phyloP scores from a whole-genome alignment of 53 echinoderm and acorn worm genomes.

The Arbacia lixula region DNA sequence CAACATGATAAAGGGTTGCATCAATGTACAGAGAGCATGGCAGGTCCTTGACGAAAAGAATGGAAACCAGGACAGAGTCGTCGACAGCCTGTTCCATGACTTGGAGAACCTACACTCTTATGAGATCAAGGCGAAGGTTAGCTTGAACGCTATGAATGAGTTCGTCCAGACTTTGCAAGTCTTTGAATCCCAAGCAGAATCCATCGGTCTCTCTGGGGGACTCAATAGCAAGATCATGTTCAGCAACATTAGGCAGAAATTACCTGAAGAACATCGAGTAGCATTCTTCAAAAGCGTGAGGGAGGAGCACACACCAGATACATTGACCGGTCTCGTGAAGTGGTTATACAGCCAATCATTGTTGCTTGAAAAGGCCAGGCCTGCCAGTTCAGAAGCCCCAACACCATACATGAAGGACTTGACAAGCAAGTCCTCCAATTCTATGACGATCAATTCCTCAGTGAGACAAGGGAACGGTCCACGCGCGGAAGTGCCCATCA shows the following conservation, averaged over 20 bases:
- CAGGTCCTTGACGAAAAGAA: slow-evolving; percentile 75
- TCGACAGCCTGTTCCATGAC: slow-evolving; percentile 77
- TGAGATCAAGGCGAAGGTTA: slow-evolving; percentile 67
- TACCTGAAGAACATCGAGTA: slow-evolving; percentile 88
- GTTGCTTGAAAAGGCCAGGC: slow-evolving; percentile 70
- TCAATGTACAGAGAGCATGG: slow-evolving; percentile 68
- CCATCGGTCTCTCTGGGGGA: slow-evolving; percentile 76
- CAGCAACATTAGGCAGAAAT: slow-evolving; percentile 74
- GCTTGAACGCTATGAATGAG: slow-evolving; percentile 66
- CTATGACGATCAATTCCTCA: slow-evolving; percentile 37
- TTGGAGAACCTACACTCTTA: slow-evolving; percentile 70
- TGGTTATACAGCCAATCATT: slow-evolving; percentile 80
- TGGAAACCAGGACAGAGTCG: slow-evolving; percentile 70
- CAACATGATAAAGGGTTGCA: slow-evolving; percentile 74
- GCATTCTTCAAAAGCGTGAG: slow-evolving; percentile 81
- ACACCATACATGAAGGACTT: background rate
- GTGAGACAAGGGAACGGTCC: slow-evolving; percentile 4
- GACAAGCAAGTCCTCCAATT: slow-evolving; percentile 59
- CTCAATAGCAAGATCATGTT: slow-evolving; percentile 86
- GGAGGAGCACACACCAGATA: slow-evolving; percentile 64
- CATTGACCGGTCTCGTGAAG: slow-evolving; percentile 80
- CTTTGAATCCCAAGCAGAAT: slow-evolving; percentile 75
- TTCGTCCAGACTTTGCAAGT: slow-evolving; percentile 78
- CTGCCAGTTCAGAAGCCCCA: slow-evolving; percentile 9
- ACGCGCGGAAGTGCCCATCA: slow-evolving; percentile 7